A percentile compares a stretch with the other conserved stretches of the same genome.
Evolutionary conservation across 37 sponge, comb jelly and placozoan species (phyloP).

Genomic region (Petrosia ficiformis): DNA sequence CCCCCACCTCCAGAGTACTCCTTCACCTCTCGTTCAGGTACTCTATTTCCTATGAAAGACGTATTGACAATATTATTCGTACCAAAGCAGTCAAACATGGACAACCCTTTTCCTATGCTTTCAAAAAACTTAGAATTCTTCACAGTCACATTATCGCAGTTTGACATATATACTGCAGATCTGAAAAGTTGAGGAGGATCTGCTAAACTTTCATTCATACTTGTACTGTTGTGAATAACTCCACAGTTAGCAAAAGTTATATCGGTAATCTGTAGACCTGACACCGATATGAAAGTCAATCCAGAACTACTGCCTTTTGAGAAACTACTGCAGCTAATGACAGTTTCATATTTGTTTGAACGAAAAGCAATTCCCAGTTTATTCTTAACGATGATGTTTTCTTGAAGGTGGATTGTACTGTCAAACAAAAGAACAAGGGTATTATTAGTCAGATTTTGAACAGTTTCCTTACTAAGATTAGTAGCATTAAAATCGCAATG

Average conservation of each 20-base stretch:
- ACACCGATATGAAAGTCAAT: background rate
- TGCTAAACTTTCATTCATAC: background rate
- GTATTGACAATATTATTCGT: background rate
- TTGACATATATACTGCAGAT: conserved; percentile 16
- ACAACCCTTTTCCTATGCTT: conserved; percentile 1
- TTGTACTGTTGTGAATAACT: conserved; percentile 1
- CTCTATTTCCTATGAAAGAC: background rate
- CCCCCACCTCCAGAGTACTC: background rate
- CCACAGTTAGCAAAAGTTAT: background rate
- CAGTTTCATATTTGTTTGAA: background rate
- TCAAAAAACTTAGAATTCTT: background rate
- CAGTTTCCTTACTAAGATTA: no score
- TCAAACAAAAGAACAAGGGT: no score
- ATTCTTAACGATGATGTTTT: no score
- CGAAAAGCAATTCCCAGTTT: background rate
- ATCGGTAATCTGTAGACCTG: background rate
- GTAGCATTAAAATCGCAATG: no score
- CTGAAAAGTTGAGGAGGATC: conserved; percentile 6
- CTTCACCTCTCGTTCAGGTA: background rate
- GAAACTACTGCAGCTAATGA: background rate
- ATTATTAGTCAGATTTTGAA: no score
- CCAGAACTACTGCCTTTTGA: background rate
- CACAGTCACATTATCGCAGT: background rate
- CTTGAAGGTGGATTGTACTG: no score
- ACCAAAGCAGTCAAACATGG: conserved; percentile 14